phyloP scores from a whole-genome alignment of 2,113 vertebrate genomes.

The Megalops atlanticus region DNA sequence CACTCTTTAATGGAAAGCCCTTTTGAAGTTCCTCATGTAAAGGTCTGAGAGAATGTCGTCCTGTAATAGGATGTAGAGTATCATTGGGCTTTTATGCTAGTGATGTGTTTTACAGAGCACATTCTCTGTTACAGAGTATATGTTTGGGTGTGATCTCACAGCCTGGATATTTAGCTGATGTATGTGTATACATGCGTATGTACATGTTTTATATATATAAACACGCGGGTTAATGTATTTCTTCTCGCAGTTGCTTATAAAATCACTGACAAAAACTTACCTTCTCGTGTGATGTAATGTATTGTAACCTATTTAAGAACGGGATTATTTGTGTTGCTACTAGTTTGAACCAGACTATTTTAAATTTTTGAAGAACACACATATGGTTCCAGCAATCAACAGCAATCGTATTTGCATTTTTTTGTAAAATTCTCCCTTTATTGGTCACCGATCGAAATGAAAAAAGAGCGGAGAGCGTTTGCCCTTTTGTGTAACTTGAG shows the following conservation, averaged over 20 bases:
- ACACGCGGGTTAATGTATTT: no score
- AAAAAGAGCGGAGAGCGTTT: not conserved
- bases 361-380: not conserved
- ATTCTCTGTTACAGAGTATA: not conserved
- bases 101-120: not conserved
- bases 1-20: not conserved
- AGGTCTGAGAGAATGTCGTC: not conserved
- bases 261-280: no score
- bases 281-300: no score
- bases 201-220: no score
- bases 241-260: no score
- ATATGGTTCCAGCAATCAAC: not conserved
- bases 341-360: not conserved
- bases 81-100: not conserved
- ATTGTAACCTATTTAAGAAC: not conserved
- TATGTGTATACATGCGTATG: no score
- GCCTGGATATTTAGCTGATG: not conserved
- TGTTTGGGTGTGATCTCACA: no score
- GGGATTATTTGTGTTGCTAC: not conserved
- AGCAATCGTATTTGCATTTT: not conserved
- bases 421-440: not conserved
- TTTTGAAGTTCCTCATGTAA: not conserved
- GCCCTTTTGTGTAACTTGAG: conserved; percentile 31
- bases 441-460: not conserved
- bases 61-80: not conserved